Evolutionary conservation across 2,888 invertebrate species (phyloP), one percentile per base, ranked within the genome.

Genomic region (Platerodrilus igneus): DNA sequence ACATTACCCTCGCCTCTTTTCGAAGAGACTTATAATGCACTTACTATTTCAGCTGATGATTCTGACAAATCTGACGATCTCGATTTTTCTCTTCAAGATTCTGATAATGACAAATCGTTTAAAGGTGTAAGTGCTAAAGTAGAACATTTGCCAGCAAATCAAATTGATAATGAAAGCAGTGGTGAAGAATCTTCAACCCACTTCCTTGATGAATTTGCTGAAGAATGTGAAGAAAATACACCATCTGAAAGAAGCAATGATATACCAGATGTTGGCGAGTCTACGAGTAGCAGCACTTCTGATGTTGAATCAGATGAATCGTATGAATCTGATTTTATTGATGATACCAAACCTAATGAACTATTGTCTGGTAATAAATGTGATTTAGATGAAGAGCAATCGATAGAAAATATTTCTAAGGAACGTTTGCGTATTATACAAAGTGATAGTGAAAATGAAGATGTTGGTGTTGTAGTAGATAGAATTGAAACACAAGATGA

Each of bases 141-240:
- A n/a, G n/a, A n/a, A n/a, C n/a, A n/a, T n/a, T n/a, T n/a, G n/a
- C n/a, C n/a, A n/a, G n/a, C n/a, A n/a, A n/a, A n/a, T n/a, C n/a
- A n/a, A 17, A 21, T 29, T 3, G 29, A 23, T 4, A 25, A 25
- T 14, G n/a, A n/a, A n/a, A 15, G 19, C 19, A 28, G 28, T 29
- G 35, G 34, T 23, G 26, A 19, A 14, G 37, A 46, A 28, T 32
- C 41, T 5, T 29, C 18, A 4, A 42, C 41, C 21, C 37, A 46
- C 25, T 55, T 55, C 35, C 29, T 65, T 6, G 58, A 57, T 42
- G 58, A 57, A 34, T 56, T 58, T 53, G 67, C 66, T 8, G 59
- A 59, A 37, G 68, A 67, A 57, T 65, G 60, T 9, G 63, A 66
- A 48, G 66, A 67, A 51, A 64, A 64, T 32, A 64, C 63, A 3